Base-by-base conservation (phyloP, 1,140 invertebrate genomes). In the Araneus ventricosus region DNA sequence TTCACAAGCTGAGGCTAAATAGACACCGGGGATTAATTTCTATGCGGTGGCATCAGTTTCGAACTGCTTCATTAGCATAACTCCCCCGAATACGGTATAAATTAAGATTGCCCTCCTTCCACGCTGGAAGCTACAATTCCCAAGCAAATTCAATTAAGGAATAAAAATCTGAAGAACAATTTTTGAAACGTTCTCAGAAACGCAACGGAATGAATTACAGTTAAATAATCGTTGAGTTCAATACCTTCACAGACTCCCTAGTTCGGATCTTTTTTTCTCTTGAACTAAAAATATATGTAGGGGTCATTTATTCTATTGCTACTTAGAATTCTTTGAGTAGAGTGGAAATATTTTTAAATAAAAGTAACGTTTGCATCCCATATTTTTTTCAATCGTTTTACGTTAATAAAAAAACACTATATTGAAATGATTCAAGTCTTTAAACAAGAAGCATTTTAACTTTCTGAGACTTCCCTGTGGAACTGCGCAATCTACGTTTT, bases 11-110 rank as follows among this genome's bases (percentile, higher is more conserved):
- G 91, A 79, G 85, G 85, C 91, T 93, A 93, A 93, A 93, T 93
- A 93, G 91, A 88, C 91, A 93, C 91, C 67, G 24, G 91, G 91
- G 91, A 93, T 93, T 93, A 87, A 87, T 93, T 93, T 93, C 85
- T 87, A 79, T 93, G 63, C 70, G 63, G 85, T 93, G 67, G 91
- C 84, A 93, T 93, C 91, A 87, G 91, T 93, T 93, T 30, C 17
- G 67, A 93, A 93, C 85, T 30, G 63, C 63, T 39, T 93, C 91
- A 93, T 93, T 93, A 87, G 91, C 91, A 93, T 93, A 93, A 93
- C 63, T 93, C 59, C 45, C 67, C 45, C 52, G 85, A 27, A 93
- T 79, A 85, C 70, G 41, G 91, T 88, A 93, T 93, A 93, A 93
- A 93, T 93, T 93, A 93, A 93, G 84, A 93, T 87, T 93, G 91